A percentile compares a stretch with the other conserved stretches of the same genome.
Evolutionary conservation across 2,797 vertebrate genomes (phyloP).

Genomic region (Dendrocincla fuliginosa): DNA sequence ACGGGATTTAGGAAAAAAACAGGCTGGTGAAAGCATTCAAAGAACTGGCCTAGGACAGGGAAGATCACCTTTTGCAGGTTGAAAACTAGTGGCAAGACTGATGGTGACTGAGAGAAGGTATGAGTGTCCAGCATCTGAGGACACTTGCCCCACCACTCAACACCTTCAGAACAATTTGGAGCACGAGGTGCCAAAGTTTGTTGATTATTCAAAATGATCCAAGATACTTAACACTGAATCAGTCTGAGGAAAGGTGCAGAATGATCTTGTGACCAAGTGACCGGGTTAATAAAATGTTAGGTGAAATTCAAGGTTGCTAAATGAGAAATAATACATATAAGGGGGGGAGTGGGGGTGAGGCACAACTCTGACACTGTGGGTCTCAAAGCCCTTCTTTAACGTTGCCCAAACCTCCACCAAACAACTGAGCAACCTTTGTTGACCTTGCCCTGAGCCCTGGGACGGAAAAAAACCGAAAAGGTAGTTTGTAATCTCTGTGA

Average conservation of each 20-base stretch:
- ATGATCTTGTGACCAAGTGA: background rate
- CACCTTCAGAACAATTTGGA: background rate
- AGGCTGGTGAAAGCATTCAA: background rate
- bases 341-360: background rate
- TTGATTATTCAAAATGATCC: background rate
- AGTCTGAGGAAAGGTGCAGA: background rate
- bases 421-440: background rate
- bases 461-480: background rate
- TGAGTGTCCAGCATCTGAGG: background rate
- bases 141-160: background rate
- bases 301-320: background rate
- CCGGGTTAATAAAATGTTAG: background rate
- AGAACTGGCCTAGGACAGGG: background rate
- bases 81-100: background rate
- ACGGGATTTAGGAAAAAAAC: background rate
- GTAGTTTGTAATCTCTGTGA: background rate
- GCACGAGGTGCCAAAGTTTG: background rate
- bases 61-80: background rate
- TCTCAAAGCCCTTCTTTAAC: background rate
- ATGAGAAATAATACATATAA: background rate
- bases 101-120: background rate
- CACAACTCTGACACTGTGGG: background rate
- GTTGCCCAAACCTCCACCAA: background rate
- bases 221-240: background rate
- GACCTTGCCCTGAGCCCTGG: background rate